A percentile compares a stretch with the other conserved stretches of the same genome.
Conservation (phyloP, 2,113 vertebrate species). For the Paralichthys olivaceus region DNA sequence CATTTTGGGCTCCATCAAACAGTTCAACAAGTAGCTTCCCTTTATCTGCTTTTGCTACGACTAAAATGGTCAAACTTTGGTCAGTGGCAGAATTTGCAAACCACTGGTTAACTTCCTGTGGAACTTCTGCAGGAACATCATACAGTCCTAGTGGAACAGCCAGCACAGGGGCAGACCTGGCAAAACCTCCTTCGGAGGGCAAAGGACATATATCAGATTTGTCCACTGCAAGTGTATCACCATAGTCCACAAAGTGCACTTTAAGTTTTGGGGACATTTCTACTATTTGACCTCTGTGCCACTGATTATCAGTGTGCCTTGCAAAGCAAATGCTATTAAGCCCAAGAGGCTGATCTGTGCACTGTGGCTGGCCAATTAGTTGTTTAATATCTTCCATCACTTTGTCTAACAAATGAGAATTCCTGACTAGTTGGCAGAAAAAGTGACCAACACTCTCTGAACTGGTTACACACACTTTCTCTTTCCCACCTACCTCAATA, state of each 20-base stretch:
- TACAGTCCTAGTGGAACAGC: constrained; percentile 88
- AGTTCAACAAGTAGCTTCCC: constrained; percentile 88
- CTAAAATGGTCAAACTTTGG: constrained; percentile 79
- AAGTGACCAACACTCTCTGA: constrained; percentile 82
- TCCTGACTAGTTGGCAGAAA: constrained; percentile 89
- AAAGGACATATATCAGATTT: constrained; percentile 80
- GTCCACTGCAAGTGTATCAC: constrained; percentile 80
- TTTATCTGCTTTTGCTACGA: constrained; percentile 83
- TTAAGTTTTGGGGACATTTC: constrained; percentile 70
- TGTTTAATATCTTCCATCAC: constrained; percentile 72
- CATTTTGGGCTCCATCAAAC: constrained; percentile 80
- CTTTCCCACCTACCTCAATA: constrained; percentile 85
- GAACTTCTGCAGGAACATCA: constrained; percentile 74
- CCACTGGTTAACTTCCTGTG: constrained; percentile 83
- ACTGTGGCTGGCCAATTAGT: constrained; percentile 54
- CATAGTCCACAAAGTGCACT: constrained; percentile 92
- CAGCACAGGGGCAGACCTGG: constrained; percentile 86
- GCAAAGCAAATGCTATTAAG: constrained; percentile 85
- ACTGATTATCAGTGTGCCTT: constrained; percentile 84
- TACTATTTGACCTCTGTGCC: constrained; percentile 87
- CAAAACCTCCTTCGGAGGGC: constrained; percentile 72
- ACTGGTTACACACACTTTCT: constrained; percentile 82
- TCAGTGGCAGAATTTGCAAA: constrained; percentile 83
- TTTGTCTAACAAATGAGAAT: constrained; percentile 74
- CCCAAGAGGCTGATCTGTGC: constrained; percentile 40